phyloP scores from a whole-genome alignment of 2,888 invertebrate genomes.

The Ferdinandea cuprea region DNA sequence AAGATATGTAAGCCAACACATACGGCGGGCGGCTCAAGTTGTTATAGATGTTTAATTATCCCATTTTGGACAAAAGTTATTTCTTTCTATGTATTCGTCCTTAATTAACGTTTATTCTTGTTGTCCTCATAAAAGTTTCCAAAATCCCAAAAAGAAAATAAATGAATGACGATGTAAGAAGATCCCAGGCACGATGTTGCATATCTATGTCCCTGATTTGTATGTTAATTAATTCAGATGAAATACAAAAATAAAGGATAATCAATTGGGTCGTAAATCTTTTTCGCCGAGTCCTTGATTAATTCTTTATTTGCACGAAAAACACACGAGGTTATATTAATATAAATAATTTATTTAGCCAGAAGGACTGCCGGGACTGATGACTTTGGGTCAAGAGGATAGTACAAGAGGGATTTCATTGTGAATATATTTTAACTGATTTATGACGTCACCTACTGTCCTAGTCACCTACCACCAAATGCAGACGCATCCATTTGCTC shows the following conservation, averaged over 20 bases:
- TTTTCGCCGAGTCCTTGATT: slow-evolving; percentile 23
- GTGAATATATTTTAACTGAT: too few species aligned
- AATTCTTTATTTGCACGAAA: slow-evolving; percentile 56
- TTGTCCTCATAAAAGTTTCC: slow-evolving; percentile 33
- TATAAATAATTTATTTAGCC: slow-evolving; percentile 43
- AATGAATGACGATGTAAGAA: slow-evolving; percentile 36
- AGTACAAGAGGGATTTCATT: slow-evolving; percentile 10
- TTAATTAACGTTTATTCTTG: slow-evolving; percentile 31
- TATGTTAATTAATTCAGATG: slow-evolving; percentile 48
- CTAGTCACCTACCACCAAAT: background rate
- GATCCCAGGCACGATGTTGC: slow-evolving; percentile 7
- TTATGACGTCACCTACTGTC: too few species aligned
- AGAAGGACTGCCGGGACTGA: background rate
- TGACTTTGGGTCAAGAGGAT: slow-evolving; percentile 31
- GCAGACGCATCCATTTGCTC: background rate
- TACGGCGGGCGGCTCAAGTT: slow-evolving; percentile 5
- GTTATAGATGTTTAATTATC: slow-evolving; percentile 36
- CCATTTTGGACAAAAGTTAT: background rate
- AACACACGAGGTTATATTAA: slow-evolving; percentile 13
- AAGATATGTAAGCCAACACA: slow-evolving; percentile 41
- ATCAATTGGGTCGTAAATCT: slow-evolving; percentile 26
- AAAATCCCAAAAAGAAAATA: slow-evolving; percentile 31
- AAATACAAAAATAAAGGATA: background rate
- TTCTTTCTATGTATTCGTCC: background rate
- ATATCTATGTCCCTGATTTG: slow-evolving; percentile 3